A percentile compares a stretch with the other conserved stretches of the same genome.
phyloP scores from a whole-genome alignment of 2,888 invertebrate genomes.

The Nysson spinosus region DNA sequence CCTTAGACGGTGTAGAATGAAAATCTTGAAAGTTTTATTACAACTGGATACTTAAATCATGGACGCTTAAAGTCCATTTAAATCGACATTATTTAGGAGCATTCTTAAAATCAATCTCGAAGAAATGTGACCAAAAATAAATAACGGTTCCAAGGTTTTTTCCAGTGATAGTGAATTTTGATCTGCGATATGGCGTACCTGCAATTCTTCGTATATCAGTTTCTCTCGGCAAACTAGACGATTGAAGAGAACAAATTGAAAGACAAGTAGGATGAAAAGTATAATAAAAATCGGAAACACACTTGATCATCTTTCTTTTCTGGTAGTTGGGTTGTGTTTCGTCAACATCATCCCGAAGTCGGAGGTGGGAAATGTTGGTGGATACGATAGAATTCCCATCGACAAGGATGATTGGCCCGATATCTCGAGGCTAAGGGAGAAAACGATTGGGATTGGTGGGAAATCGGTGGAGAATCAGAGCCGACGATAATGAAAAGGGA shows the following conservation, averaged over 20 bases:
- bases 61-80: no score
- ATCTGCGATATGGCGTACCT: no score
- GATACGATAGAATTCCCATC: constrained; percentile 1
- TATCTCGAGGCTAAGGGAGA: constrained; percentile 3
- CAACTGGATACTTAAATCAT: no score
- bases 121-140: no score
- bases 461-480: background rate
- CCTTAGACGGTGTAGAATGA: no score
- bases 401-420: constrained; percentile 13
- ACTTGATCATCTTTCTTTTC: background rate
- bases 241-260: background rate
- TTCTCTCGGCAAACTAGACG: constrained; percentile 4
- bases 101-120: no score
- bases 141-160: no score
- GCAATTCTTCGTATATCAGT: background rate
- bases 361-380: background rate
- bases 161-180: no score
- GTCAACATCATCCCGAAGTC: background rate
- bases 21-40: no score
- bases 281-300: constrained; percentile 8
- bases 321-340: background rate
- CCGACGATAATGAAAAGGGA: no score
- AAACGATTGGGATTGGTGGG: background rate
- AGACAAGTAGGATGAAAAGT: background rate
- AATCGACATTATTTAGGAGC: no score